phyloP scores from a whole-genome alignment of 2,888 invertebrate genomes.

The Drosophila vallismaia region DNA sequence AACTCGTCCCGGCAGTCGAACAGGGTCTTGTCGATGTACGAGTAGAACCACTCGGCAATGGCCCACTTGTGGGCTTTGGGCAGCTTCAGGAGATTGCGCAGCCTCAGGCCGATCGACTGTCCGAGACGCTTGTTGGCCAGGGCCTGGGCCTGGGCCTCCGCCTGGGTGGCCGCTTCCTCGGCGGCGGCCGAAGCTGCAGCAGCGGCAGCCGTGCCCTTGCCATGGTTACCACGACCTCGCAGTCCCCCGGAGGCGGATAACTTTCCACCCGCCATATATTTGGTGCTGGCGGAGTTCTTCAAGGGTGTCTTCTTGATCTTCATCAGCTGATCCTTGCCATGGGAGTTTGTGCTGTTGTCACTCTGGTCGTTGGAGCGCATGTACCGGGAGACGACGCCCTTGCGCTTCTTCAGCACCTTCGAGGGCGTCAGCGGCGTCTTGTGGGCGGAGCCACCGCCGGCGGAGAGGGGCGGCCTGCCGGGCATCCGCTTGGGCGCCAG shows the following conservation, averaged over 20 bases:
- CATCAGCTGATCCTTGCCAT: constrained; percentile 24
- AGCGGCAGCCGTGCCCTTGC: constrained; percentile 29
- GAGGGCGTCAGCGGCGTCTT: constrained; percentile 82
- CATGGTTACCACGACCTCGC: constrained; percentile 14
- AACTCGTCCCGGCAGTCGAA: constrained; percentile 94
- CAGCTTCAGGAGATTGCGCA: constrained; percentile 96
- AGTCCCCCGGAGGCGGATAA: not conserved
- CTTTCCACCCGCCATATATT: constrained; percentile 2
- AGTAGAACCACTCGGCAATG: constrained; percentile 99
- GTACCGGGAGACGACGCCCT: constrained; percentile 83
- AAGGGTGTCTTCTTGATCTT: constrained; percentile 35
- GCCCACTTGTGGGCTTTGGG: constrained; percentile 99
- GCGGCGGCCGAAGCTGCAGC: constrained; percentile 42
- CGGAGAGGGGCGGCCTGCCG: constrained; percentile 33
- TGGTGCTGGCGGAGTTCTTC: constrained; percentile 6
- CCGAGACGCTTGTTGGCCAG: constrained; percentile 91
- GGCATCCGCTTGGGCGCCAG: constrained; percentile 84
- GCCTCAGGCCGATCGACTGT: constrained; percentile 93
- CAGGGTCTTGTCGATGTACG: constrained; percentile 97
- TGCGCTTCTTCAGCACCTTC: constrained; percentile 84
- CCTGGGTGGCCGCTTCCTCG: constrained; percentile 33
- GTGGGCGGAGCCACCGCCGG: constrained; percentile 51
- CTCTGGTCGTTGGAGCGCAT: constrained; percentile 79
- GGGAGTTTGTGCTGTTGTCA: constrained; percentile 35
- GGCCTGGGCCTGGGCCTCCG: constrained; percentile 69